Evolutionary conservation across 2,113 vertebrate genomes (phyloP).

Genomic region (Aptenodytes forsteri): DNA sequence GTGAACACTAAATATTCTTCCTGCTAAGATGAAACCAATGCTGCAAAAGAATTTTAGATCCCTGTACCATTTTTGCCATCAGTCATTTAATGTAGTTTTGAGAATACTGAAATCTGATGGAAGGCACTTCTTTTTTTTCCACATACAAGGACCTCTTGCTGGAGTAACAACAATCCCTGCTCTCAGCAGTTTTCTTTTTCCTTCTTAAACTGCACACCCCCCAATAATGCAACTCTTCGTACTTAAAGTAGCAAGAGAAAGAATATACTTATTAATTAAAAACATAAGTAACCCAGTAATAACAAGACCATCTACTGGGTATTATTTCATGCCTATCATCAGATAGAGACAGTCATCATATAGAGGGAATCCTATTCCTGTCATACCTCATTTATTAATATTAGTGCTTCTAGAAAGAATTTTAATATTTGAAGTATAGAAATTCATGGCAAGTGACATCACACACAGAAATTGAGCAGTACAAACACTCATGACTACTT

Average conservation of each 20-base stretch:
- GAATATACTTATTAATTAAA: background rate
- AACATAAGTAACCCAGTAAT: background rate
- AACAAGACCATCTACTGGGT: background rate
- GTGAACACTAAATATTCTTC: background rate
- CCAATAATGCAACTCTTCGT: background rate
- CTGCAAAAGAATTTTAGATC: background rate
- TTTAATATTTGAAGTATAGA: background rate
- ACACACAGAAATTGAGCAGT: background rate
- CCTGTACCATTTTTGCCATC: background rate
- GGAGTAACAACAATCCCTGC: background rate
- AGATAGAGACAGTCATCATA: background rate
- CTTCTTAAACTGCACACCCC: background rate
- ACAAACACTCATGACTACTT: background rate
- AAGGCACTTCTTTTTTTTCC: background rate
- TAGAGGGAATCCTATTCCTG: background rate
- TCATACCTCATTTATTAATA: background rate
- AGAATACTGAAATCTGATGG: background rate
- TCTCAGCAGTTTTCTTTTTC: background rate
- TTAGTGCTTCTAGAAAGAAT: background rate
- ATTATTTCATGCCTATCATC: background rate
- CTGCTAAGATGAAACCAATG: background rate
- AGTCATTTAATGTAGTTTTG: background rate
- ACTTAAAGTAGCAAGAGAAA: background rate
- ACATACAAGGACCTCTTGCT: background rate
- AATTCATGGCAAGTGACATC: background rate